phyloP scores from a whole-genome alignment of 2,888 invertebrate species.

The Torymus aiolomorphi region DNA sequence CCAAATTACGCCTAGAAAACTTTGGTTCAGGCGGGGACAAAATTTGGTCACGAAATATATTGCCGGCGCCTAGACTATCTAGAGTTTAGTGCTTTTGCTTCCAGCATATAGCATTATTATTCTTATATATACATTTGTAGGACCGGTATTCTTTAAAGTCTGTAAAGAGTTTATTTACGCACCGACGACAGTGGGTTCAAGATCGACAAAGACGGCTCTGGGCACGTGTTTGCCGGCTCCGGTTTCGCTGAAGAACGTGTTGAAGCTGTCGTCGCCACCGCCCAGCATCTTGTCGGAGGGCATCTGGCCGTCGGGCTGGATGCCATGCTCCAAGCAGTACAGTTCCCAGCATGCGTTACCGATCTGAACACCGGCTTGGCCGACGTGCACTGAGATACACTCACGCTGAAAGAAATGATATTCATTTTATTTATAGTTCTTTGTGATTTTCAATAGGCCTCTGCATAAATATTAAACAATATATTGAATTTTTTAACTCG shows the following conservation, averaged over 20 bases:
- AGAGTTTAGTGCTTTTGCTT: no score
- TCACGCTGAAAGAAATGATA: slow-evolving; percentile 79
- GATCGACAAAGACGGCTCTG: slow-evolving; percentile 94
- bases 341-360: slow-evolving; percentile 94
- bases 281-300: slow-evolving; percentile 89
- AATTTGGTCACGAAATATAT: no score
- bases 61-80: no score
- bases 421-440: no score
- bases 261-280: slow-evolving; percentile 94
- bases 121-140: no score
- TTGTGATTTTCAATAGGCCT: no score
- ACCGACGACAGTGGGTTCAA: slow-evolving; percentile 96
- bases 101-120: no score
- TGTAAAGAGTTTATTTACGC: slow-evolving; percentile 29
- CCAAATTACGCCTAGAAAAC: no score
- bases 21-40: no score
- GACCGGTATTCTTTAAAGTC: no score
- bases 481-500: no score
- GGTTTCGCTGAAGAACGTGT: slow-evolving; percentile 95
- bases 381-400: slow-evolving; percentile 87
- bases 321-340: slow-evolving; percentile 91
- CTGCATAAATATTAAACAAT: no score
- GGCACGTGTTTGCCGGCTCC: slow-evolving; percentile 97
- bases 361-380: slow-evolving; percentile 91
- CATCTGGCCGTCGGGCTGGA: slow-evolving; percentile 89